These are phyloP conservation scores for Elmis aenea DNA, from an alignment of 2,888 invertebrate genomes.

Conservation along the genomic window DNA sequence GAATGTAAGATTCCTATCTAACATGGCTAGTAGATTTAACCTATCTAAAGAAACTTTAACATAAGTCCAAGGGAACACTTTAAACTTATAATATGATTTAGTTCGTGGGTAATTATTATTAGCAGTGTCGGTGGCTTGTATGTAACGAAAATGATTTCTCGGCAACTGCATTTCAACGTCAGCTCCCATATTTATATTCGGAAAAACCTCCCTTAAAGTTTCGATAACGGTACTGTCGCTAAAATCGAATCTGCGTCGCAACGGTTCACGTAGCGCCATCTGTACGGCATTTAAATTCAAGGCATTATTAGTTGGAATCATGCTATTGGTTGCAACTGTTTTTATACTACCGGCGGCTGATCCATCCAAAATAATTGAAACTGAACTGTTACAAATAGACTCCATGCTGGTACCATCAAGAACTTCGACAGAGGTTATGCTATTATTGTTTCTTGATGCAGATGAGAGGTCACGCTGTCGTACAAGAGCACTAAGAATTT, in stretches of 20 bases:
- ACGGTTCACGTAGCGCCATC: constrained; percentile 5
- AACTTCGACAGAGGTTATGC: constrained; percentile 29
- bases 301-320: constrained; percentile 21
- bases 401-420: constrained; percentile 44
- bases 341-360: constrained; percentile 14
- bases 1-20: constrained; percentile 86
- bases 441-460: constrained; percentile 8
- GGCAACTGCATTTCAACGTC: constrained; percentile 53
- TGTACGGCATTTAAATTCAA: constrained; percentile 13
- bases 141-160: constrained; percentile 48
- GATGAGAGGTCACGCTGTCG: constrained; percentile 33
- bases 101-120: constrained; percentile 35
- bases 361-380: constrained; percentile 45
- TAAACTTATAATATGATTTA: constrained; percentile 67
- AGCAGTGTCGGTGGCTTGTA: constrained; percentile 29
- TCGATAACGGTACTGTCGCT: constrained; percentile 33
- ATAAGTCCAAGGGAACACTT: constrained; percentile 57
- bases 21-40: constrained; percentile 81
- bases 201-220: constrained; percentile 25
- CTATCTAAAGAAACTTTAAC: constrained; percentile 90
- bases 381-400: constrained; percentile 48
- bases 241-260: constrained; percentile 13
- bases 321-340: constrained; percentile 16
- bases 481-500: constrained; percentile 38
- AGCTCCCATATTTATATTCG: constrained; percentile 53